Conservation (phyloP, 2,797 vertebrate species). For the Centroberyx gerrardi region DNA sequence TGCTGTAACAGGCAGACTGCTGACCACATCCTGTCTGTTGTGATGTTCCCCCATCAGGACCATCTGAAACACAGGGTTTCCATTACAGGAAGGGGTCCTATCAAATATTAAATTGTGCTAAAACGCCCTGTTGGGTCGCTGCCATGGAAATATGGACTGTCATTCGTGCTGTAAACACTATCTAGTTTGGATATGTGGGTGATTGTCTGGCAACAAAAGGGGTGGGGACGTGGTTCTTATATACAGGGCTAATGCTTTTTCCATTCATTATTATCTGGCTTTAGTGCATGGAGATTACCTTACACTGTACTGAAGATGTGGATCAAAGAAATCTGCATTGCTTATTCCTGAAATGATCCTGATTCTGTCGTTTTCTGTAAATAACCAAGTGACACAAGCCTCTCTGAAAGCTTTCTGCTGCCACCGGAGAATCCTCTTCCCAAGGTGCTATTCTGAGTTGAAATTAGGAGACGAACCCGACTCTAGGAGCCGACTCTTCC, state of each 20-base stretch:
- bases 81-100: constrained; percentile 65
- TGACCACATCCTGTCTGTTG: constrained; percentile 26
- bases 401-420: constrained; percentile 17
- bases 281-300: constrained; percentile 60
- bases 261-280: constrained; percentile 78
- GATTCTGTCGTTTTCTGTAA: constrained; percentile 1
- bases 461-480: constrained; percentile 22
- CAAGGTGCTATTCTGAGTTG: neutral
- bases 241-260: constrained; percentile 78
- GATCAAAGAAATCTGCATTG: constrained; percentile 11
- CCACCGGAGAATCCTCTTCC: neutral
- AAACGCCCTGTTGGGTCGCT: constrained; percentile 67
- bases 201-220: constrained; percentile 64
- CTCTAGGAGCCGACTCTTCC: constrained; percentile 20
- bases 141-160: constrained; percentile 74
- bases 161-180: constrained; percentile 77
- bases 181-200: constrained; percentile 72
- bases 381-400: constrained; percentile 22
- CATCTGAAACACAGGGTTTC: constrained; percentile 51
- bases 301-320: constrained; percentile 27
- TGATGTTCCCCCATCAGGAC: constrained; percentile 33
- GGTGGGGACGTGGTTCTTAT: constrained; percentile 49
- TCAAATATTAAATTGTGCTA: constrained; percentile 75
- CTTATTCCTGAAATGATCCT: constrained; percentile 4
- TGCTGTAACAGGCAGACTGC: constrained; percentile 5